These are phyloP conservation scores for Lepidurus arcticus DNA, from an alignment of 1,140 invertebrate genomes.

Conservation along the genomic window DNA sequence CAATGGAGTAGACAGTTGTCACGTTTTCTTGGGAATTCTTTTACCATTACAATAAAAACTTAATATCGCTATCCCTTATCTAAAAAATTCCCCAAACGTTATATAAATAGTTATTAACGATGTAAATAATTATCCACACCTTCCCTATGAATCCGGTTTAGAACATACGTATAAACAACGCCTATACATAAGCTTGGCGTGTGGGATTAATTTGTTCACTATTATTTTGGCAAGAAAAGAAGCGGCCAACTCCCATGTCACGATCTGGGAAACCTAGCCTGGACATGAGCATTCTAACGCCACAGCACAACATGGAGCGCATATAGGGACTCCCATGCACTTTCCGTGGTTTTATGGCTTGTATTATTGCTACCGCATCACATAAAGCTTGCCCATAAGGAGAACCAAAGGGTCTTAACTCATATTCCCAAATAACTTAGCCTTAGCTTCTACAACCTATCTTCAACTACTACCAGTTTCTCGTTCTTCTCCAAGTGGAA, in stretches of 20 bases:
- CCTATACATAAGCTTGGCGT: too few relatives aligned
- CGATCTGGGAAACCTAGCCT: not conserved
- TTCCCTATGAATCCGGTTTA: too few relatives aligned
- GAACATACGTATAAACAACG: too few relatives aligned
- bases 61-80: too few relatives aligned
- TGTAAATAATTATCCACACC: too few relatives aligned
- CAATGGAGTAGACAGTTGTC: not conserved
- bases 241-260: not conserved
- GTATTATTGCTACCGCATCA: constrained; percentile 12
- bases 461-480: not conserved
- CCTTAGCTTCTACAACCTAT: not conserved
- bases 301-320: not conserved
- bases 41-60: too few relatives aligned
- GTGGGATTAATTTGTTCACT: too few relatives aligned
- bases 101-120: too few relatives aligned
- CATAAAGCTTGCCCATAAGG: not conserved
- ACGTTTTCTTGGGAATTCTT: not conserved
- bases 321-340: not conserved
- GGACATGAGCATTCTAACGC: not conserved
- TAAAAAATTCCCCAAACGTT: too few relatives aligned
- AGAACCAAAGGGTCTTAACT: not conserved
- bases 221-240: not conserved
- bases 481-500: not conserved
- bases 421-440: not conserved
- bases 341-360: constrained; percentile 2